Evolutionary conservation across 2,113 vertebrate genomes (phyloP), one percentile per base, ranked within the genome.

Genomic region (Pollachius pollachius): DNA sequence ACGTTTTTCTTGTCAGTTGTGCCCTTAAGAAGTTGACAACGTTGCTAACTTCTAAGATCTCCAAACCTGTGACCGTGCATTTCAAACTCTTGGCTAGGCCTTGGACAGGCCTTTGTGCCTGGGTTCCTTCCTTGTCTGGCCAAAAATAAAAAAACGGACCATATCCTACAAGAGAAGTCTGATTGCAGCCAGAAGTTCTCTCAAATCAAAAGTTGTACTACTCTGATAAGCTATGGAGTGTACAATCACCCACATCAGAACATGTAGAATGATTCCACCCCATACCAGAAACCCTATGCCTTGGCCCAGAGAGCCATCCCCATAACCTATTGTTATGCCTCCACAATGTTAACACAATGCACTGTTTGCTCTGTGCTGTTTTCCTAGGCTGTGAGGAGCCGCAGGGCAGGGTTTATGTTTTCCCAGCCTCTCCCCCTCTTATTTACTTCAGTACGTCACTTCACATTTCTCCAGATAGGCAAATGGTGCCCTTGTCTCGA

Each of bases 391-490:
- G 68, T 72, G 74, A 65, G 23, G 60, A 67, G 75, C 83, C 82
- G 63, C n/a, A 76, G 84, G 82, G 83, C 1, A 78, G 72, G 69
- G 13, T 76, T 83, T 65, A 72, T 60, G 37, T 56, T 18, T 66
- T 77, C 65, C 25, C 60, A 61, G 62, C 65, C 68, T 13, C 64
- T 77, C 76, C 76, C 74, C 76, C 79, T 54, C 62, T 76, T 69
- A 73, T 84, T 79, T 56, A 77, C 78, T 84, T 71, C 67, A 72
- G 84, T 71, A 71, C 68, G 72, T 88, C 85, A 90, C 76, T 72
- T 81, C 74, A 76, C 57, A 30, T 81, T 83, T 87, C 86, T 88
- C 81, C 85, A 81, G 82, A 84, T 83, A 85, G 81, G 75, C 73
- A 81, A 91, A 86, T 84, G 73, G 68, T 48, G 13, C 70, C 74